Evolutionary conservation across 2,113 vertebrate species (phyloP), one percentile per base, ranked within the genome.

Genomic region (Australoheros scitulus): DNA sequence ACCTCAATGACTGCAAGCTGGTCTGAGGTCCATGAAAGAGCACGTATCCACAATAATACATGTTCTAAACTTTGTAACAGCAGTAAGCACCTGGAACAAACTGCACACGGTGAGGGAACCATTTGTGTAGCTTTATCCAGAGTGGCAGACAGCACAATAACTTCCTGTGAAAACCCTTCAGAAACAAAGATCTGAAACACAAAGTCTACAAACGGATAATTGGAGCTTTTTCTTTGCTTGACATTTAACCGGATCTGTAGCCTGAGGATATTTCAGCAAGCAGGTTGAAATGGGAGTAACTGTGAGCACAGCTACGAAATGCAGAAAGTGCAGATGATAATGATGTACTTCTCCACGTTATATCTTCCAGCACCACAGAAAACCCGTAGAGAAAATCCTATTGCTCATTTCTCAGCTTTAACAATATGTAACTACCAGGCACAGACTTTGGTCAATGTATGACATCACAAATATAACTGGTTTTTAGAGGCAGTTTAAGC

Each of bases 181-280:
- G 68, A 87, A 79, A 72, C 26, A 72, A 64, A 88, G 34, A 86
- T 85, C 68, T 85, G 76, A 84, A 75, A 76, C 22, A 55, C 76
- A 65, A 81, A 65, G 72, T 76, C 89, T 77, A 74, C 63, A 70
- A 87, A 80, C 22, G 15, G 64, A 85, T 90, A 92, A 88, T 89
- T 92, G 89, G 36, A 77, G 76, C 75, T 80, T 82, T 88, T 78
- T 84, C 82, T 84, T 83, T 87, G 81, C 79, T 87, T 90, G 87
- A 87, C 90, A 91, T 85, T 89, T 81, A 77, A 52, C 76, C 72
- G 80, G 82, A 74, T 91, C 87, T 91, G 75, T 78, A 88, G 88
- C 91, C 86, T 8, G 79, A 82, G 61, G 93, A 65, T 38, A 80
- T 88, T 87, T 74, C 70, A 57, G 72, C 78, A 29, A 81, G 77